Percentiles rank a stretch among this genome's conserved stretches.
These are phyloP conservation scores for Nymphicus hollandicus DNA, from an alignment of 2,113 vertebrate genomes.

Conservation along the genomic window DNA sequence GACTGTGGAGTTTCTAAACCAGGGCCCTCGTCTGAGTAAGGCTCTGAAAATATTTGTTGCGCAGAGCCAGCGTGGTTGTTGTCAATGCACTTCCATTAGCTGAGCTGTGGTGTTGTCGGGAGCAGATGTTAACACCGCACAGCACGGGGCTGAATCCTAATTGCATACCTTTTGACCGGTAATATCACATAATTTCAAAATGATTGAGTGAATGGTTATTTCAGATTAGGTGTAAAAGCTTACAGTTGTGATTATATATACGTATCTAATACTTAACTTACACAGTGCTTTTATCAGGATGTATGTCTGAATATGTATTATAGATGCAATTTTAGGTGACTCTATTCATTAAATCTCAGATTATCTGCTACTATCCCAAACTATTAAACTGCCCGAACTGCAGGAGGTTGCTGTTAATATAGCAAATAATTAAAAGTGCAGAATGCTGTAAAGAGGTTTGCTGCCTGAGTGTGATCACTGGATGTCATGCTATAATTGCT, in stretches of 20 bases:
- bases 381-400: not conserved
- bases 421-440: conserved; percentile 12
- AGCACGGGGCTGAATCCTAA: not conserved
- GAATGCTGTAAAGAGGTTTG: not conserved
- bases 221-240: not conserved
- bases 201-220: not conserved
- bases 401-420: not conserved
- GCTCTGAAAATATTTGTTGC: not conserved
- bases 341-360: not conserved
- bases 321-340: not conserved
- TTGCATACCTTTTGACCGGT: not conserved
- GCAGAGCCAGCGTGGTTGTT: not conserved
- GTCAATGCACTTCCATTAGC: not conserved
- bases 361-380: not conserved
- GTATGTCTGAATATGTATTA: not conserved
- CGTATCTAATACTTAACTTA: not conserved
- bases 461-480: not conserved
- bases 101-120: not conserved
- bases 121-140: conserved; percentile 21
- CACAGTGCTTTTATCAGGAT: not conserved
- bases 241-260: not conserved
- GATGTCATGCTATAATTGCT: not conserved
- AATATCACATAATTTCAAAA: not conserved
- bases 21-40: not conserved
- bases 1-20: conserved; percentile 67